Evolutionary conservation across 2,113 vertebrate genomes (phyloP), one percentile per base, ranked within the genome.

Genomic region (Osmerus eperlanus): DNA sequence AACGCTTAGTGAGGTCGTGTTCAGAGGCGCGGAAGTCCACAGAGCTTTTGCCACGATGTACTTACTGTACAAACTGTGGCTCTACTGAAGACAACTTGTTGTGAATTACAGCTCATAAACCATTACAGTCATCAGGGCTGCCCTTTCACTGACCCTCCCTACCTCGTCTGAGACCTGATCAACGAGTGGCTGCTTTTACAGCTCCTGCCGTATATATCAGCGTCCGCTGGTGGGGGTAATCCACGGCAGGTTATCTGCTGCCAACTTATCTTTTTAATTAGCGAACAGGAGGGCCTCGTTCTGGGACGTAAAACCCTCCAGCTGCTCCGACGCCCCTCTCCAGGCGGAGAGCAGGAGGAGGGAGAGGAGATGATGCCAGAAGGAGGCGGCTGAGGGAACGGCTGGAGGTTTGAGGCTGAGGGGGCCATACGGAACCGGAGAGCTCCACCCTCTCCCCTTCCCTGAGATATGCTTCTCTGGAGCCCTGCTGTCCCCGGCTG

Each of bases 261-360:
- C 73, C 80, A 79, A 83, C 76, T 72, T 82, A 77, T 88, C 80
- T 84, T 80, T 87, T 81, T 82, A 86, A 85, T 84, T 83, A 79
- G 74, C 29, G 78, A 71, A 75, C 65, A 28, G 15, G 72, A 28
- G 76, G 78, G 78, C 73, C 73, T 66, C 32, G 69, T 65, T 78
- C 69, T 81, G 76, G 74, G 84, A 85, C 81, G 81, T 61, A 84
- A 79, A 73, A 81, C 79, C 78, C 78, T 29, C 68, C 71, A 81
- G 77, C 78, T 74, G 71, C 41, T 11, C 9, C 7, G 41, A 47
- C 41, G 9, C 2, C 9, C 7, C 41, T 47, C 12, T 47, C 1
- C 41, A 1, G 41, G 41, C 41, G 9, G 55, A 3, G 55, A 19
- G 55, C 15, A 2, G 55, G 55, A 56, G 55, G 55, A 18, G 54